phyloP scores from a whole-genome alignment of 2,113 vertebrate species.

The Hyaena hyaena region DNA sequence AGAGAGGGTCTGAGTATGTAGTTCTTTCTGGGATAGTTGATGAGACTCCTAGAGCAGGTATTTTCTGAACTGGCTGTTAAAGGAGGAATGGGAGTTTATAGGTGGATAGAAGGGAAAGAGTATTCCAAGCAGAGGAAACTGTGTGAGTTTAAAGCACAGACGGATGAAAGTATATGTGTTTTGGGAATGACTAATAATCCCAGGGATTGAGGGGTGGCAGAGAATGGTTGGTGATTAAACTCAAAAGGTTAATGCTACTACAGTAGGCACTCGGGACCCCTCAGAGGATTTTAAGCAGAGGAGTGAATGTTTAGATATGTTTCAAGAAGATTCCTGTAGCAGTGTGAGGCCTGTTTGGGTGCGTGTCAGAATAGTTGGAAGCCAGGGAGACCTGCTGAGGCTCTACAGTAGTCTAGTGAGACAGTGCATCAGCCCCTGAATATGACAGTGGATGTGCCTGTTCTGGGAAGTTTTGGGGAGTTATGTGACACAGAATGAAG shows the following conservation, averaged over 20 bases:
- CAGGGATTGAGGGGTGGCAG: not conserved
- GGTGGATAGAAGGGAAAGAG: not conserved
- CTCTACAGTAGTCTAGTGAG: rapidly evolving
- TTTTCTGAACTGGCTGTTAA: not conserved
- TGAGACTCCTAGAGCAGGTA: not conserved
- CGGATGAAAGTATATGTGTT: not conserved
- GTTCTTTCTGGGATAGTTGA: not conserved
- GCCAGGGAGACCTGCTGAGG: not conserved
- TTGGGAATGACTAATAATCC: not conserved
- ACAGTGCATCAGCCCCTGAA: not conserved
- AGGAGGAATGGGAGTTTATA: not conserved
- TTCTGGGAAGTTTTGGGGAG: not conserved
- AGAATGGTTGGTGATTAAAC: not conserved
- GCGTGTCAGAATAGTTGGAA: not conserved
- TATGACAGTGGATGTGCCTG: not conserved
- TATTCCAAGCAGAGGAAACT: not conserved
- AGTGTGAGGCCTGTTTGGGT: not conserved
- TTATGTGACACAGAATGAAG: not conserved
- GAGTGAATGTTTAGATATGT: not conserved
- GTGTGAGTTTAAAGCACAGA: not conserved
- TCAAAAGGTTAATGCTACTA: not conserved
- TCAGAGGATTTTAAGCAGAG: not conserved
- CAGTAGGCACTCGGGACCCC: rapidly evolving
- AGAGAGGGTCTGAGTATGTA: not conserved
- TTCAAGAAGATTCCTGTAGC: not conserved